phyloP scores from a whole-genome alignment of 2,888 invertebrate genomes.

The Tenthredo distinguenda region DNA sequence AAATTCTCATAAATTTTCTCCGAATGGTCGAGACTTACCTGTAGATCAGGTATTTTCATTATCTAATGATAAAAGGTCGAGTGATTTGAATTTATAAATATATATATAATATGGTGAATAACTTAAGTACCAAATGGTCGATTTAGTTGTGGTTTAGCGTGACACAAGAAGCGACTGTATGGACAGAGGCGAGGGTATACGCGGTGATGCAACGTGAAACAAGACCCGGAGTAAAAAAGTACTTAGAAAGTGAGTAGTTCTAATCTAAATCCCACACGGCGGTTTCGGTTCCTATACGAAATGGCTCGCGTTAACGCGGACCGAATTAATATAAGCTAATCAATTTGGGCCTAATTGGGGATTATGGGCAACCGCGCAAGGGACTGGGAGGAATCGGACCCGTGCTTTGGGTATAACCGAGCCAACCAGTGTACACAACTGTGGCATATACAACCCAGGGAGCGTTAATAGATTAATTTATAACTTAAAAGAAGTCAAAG shows the following conservation, averaged over 20 bases:
- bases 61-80: conserved; percentile 28
- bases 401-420: background rate
- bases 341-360: conserved; percentile 76
- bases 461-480: conserved; percentile 77
- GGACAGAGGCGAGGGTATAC: background rate
- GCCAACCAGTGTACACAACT: conserved; percentile 30
- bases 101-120: background rate
- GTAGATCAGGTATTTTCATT: background rate
- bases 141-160: background rate
- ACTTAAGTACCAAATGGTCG: background rate
- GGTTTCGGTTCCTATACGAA: conserved; percentile 5
- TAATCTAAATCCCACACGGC: conserved; percentile 51
- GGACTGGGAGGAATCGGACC: background rate
- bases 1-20: background rate
- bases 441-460: conserved; percentile 53
- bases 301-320: conserved; percentile 53
- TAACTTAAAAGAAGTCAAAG: conserved; percentile 75
- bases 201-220: background rate
- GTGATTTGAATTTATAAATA: background rate
- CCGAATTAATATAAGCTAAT: conserved; percentile 73
- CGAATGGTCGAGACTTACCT: background rate
- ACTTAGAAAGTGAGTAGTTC: conserved; percentile 43
- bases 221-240: conserved; percentile 2
- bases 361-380: conserved; percentile 67
- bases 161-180: background rate